phyloP scores from a whole-genome alignment of 1,140 invertebrate species.

The Brachionus paranguensis region DNA sequence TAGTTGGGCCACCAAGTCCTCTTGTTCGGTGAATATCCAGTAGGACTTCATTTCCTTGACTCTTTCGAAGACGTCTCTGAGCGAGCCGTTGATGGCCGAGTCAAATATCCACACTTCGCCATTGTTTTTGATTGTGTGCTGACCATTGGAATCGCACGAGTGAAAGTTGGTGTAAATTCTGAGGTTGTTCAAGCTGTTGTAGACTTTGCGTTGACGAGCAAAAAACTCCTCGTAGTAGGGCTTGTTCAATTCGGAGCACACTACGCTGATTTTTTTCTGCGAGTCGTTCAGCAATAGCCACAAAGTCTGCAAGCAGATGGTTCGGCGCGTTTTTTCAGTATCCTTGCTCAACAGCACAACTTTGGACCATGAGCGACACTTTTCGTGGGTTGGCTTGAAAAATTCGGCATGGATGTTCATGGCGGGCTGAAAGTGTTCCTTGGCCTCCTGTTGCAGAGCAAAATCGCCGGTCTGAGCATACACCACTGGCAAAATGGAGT shows the following conservation, averaged over 20 bases:
- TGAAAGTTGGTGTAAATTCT: conserved; percentile 32
- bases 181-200: conserved; percentile 37
- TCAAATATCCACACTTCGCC: conserved; percentile 36
- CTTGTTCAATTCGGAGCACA: conserved; percentile 36
- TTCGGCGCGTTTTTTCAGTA: conserved; percentile 10
- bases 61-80: background rate
- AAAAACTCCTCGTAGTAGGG: conserved; percentile 37
- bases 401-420: conserved; percentile 30
- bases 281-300: conserved; percentile 30
- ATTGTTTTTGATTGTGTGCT: conserved; percentile 22
- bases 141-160: background rate
- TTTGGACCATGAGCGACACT: conserved; percentile 1
- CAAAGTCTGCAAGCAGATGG: conserved; percentile 36
- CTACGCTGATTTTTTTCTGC: conserved; percentile 35
- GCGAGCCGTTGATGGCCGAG: conserved; percentile 6
- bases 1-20: background rate
- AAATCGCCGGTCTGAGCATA: background rate
- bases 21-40: conserved; percentile 35
- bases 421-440: conserved; percentile 21
- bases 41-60: conserved; percentile 14
- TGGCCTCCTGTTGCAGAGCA: conserved; percentile 5
- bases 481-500: conserved; percentile 29
- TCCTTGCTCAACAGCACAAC: background rate
- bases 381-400: conserved; percentile 14
- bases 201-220: conserved; percentile 29